These are phyloP conservation scores for Thunnus maccoyii DNA, from an alignment of 2,113 vertebrate genomes.

Conservation along the genomic window DNA sequence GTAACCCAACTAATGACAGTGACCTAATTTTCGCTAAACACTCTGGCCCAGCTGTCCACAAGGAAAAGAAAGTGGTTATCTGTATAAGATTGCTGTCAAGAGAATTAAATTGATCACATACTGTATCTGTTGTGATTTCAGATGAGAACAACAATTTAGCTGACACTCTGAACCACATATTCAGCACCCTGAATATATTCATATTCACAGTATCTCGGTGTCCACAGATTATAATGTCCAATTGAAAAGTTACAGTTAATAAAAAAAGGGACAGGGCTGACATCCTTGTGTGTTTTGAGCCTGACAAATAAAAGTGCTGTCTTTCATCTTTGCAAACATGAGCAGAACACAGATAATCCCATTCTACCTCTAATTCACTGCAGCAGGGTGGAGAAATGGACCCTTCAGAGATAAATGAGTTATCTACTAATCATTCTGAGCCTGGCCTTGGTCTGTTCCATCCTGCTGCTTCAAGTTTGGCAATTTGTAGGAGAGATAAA, in stretches of 20 bases:
- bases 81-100: not conserved
- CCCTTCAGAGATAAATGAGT: constrained; percentile 30
- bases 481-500: not conserved
- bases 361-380: constrained; percentile 17
- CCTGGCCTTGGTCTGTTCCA: constrained; percentile 6
- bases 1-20: constrained; percentile 44
- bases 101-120: not conserved
- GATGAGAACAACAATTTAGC: not conserved
- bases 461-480: not conserved
- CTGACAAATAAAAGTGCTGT: not conserved
- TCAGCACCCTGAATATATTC: not conserved
- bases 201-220: not conserved
- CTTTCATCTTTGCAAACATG: constrained; percentile 4
- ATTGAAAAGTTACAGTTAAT: not conserved
- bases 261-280: not conserved
- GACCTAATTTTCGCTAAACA: constrained; percentile 13
- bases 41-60: constrained; percentile 14
- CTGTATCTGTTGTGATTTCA: not conserved
- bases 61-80: not conserved
- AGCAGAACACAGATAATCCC: constrained; percentile 1
- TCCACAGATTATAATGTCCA: not conserved
- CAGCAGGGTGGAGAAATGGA: constrained; percentile 24
- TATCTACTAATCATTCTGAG: not conserved
- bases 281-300: not conserved
- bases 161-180: not conserved